Evolutionary conservation across 2,113 vertebrate species (phyloP).

Genomic region (Hyla sarda): DNA sequence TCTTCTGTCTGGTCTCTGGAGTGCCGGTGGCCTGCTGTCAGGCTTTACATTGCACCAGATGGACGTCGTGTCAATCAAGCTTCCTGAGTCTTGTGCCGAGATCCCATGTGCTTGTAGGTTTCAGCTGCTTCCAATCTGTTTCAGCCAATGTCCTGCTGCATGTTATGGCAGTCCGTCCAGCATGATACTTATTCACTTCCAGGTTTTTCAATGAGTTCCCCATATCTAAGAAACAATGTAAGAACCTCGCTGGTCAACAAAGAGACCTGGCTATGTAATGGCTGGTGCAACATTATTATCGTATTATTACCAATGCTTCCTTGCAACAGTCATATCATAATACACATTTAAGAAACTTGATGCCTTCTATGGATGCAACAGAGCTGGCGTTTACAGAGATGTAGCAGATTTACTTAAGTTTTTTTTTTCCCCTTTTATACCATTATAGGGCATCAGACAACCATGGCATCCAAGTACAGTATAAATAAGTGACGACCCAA

Average conservation of each 20-base stretch:
- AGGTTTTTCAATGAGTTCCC: not conserved
- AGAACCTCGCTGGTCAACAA: not conserved
- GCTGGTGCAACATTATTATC: not conserved
- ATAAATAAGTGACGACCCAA: not conserved
- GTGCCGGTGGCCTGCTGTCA: slow-evolving; percentile 52
- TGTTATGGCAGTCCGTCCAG: slow-evolving; percentile 22
- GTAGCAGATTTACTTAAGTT: not conserved
- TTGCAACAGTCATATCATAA: not conserved
- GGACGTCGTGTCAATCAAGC: slow-evolving; percentile 52
- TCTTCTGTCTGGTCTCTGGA: slow-evolving; percentile 37
- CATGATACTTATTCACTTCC: slow-evolving; percentile 12
- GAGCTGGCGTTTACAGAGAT: not conserved
- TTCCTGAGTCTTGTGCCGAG: not conserved
- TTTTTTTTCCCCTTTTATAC: too few relatives aligned
- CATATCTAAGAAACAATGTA: not conserved
- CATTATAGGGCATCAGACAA: not conserved
- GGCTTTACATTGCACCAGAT: slow-evolving; percentile 49
- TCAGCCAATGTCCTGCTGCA: slow-evolving; percentile 20
- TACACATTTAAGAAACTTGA: not conserved
- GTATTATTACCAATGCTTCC: not conserved
- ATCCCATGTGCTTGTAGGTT: slow-evolving; percentile 22
- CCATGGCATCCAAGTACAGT: too few relatives aligned
- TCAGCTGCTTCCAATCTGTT: slow-evolving; percentile 41
- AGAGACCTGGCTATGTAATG: not conserved
- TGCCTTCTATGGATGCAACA: not conserved